phyloP scores from a whole-genome alignment of 1,140 invertebrate genomes.

The Atta cephalotes region DNA sequence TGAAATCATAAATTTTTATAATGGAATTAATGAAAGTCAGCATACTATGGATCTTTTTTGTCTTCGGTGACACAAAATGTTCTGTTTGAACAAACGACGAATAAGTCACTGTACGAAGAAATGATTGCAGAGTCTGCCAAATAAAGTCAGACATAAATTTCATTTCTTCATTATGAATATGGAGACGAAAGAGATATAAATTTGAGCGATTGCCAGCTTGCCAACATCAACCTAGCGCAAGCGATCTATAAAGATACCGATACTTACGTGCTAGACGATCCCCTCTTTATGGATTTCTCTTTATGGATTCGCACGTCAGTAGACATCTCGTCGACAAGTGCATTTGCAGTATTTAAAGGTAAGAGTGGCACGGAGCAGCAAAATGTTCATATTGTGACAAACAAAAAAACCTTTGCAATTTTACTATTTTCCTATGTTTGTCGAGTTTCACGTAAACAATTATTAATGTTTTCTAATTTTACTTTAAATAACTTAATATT shows the following conservation, averaged over 20 bases:
- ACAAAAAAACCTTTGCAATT: background rate
- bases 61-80: constrained; percentile 89
- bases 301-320: constrained; percentile 91
- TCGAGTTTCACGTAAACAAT: background rate
- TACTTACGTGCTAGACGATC: constrained; percentile 94
- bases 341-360: constrained; percentile 88
- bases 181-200: constrained; percentile 89
- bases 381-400: background rate
- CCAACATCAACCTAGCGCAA: constrained; percentile 94
- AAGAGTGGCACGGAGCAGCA: background rate
- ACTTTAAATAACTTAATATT: background rate
- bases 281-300: constrained; percentile 92
- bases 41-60: constrained; percentile 94
- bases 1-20: constrained; percentile 91
- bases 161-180: constrained; percentile 93
- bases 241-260: constrained; percentile 93
- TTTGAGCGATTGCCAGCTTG: constrained; percentile 86
- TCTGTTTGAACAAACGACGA: constrained; percentile 90
- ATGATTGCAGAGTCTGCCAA: constrained; percentile 91
- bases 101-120: constrained; percentile 91
- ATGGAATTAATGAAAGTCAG: constrained; percentile 92
- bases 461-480: background rate
- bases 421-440: background rate
- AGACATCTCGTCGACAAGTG: constrained; percentile 90
- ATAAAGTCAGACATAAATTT: constrained; percentile 90